Conservation (phyloP, 2,888 invertebrate species). For the Luffia ferchaultella region DNA sequence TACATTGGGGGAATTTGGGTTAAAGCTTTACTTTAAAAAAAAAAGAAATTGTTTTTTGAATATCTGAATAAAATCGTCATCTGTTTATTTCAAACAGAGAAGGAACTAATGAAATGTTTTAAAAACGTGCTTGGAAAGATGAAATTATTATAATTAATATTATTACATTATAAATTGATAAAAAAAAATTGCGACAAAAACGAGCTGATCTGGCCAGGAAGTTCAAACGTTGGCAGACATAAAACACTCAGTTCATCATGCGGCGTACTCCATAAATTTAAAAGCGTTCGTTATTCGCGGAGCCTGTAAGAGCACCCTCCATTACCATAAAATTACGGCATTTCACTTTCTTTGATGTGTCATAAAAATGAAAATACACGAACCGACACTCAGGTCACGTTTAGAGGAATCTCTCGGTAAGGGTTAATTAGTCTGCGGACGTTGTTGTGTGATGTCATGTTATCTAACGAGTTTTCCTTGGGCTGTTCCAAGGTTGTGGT, state of each 20-base stretch:
- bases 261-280: constrained; percentile 50
- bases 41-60: no score
- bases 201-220: not conserved
- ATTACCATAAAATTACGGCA: constrained; percentile 61
- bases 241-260: constrained; percentile 43
- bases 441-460: not conserved
- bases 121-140: no score
- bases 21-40: no score
- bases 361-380: constrained; percentile 48
- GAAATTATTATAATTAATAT: no score
- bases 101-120: no score
- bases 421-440: constrained; percentile 6
- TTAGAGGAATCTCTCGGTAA: constrained; percentile 3
- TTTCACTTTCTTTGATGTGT: constrained; percentile 63
- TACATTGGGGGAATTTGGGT: not conserved
- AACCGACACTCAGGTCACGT: constrained; percentile 22
- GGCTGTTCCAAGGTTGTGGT: no score
- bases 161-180: no score
- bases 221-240: constrained; percentile 39
- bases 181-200: no score
- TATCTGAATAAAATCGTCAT: no score
- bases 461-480: not conserved
- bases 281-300: constrained; percentile 48
- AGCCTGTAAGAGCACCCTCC: constrained; percentile 40
- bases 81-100: no score